phyloP scores from a whole-genome alignment of 1,140 invertebrate genomes.

The Harlomillsia oculata region DNA sequence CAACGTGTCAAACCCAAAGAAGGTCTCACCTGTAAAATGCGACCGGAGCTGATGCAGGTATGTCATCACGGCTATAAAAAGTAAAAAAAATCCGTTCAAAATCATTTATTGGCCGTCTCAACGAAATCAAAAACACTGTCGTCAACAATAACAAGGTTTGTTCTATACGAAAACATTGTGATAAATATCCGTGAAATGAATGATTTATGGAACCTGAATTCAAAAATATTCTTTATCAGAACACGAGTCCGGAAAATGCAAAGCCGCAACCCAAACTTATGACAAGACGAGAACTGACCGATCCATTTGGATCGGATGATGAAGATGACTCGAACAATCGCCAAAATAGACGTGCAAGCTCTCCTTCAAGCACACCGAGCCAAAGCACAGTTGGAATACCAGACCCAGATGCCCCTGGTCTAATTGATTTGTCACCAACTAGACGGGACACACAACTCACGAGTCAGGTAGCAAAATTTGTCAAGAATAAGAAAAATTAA shows the following conservation, averaged over 20 bases:
- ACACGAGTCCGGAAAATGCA: background rate
- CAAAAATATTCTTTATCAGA: background rate
- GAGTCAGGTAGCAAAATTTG: slow-evolving; percentile 23
- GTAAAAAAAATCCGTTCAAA: background rate
- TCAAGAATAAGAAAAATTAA: slow-evolving; percentile 11
- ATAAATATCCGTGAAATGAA: background rate
- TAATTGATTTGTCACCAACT: slow-evolving; percentile 40
- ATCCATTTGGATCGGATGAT: slow-evolving; percentile 84
- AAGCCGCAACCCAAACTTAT: slow-evolving; percentile 44
- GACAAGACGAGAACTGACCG: slow-evolving; percentile 74
- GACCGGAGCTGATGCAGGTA: slow-evolving; percentile 85
- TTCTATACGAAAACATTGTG: background rate
- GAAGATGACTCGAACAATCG: slow-evolving; percentile 56
- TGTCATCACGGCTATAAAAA: slow-evolving; percentile 75
- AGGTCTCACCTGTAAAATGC: slow-evolving; percentile 58
- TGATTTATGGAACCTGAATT: background rate
- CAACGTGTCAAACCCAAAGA: background rate
- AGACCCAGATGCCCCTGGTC: slow-evolving; percentile 38
- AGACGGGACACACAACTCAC: slow-evolving; percentile 29
- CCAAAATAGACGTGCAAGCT: slow-evolving; percentile 25
- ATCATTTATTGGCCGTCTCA: no score
- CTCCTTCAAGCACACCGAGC: no score
- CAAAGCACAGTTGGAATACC: slow-evolving; percentile 31
- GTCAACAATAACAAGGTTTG: background rate
- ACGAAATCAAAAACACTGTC: background rate